Evolutionary conservation across 53 echinoderm and acorn worm species (phyloP), one percentile per base, ranked within the genome.

Genomic region (Astropecten irregularis): DNA sequence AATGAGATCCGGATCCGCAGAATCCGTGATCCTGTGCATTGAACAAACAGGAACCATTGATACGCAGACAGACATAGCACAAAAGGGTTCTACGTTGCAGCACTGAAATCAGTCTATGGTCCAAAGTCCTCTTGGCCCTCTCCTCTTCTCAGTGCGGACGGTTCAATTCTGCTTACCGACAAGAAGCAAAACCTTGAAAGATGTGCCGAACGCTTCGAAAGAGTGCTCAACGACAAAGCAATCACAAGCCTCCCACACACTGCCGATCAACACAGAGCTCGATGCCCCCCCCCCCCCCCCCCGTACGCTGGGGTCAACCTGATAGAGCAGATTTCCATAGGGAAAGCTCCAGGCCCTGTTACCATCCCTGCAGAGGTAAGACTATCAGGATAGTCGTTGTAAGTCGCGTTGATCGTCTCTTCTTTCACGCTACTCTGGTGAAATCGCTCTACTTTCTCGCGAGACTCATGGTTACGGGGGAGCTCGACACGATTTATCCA

Each of bases 131-230:
- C 63, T 48, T 47, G 66, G 10, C 29, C 49, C 6, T 64, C 63
- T 2, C 71, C 61, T 19, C 14, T 84, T 2, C 33, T 57, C 31
- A 71, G 29, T 42, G 71, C 44, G 0, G 70, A 84, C 27, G 56
- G 71, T 1, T 19, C 37, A 28, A 71, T 42, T 5, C 72, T 84
- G 0, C 15, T 71, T 1, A 56, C 72, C 4, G 72, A 71, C 39
- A 71, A 42, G 47, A 56, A 56, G 26, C 40, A 38, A 31, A 71
- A 71, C 40, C 70, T 69, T 20, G 60, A 58, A 10, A 56, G 84
- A 71, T 71, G 84, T 71, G 71, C 84, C 16, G 83, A 68, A 19
- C 66, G 69, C 40, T 66, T 83, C 55, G 32, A 52, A 54, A 52
- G 15, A 1, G 67, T 83, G 26, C 44, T 84, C 5, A 84, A 84